Evolutionary conservation across 2,888 invertebrate genomes (phyloP).

Genomic region (Plemyria rubiginata): DNA sequence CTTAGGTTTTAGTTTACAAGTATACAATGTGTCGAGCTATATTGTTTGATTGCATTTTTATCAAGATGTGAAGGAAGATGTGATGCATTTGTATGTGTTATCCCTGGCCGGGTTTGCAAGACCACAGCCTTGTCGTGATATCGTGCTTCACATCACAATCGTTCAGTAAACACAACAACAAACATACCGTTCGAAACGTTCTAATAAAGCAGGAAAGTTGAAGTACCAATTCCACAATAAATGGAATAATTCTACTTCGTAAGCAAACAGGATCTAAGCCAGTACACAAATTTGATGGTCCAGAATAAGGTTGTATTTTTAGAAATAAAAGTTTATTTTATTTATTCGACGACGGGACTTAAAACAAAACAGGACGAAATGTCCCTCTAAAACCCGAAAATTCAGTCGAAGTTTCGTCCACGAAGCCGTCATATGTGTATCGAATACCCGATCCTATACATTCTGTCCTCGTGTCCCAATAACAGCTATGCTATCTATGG

Average conservation of each 20-base stretch:
- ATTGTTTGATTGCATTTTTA: constrained; percentile 13
- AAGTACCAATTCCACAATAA: too few species aligned
- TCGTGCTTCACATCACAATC: constrained; percentile 29
- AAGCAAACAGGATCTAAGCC: too few species aligned
- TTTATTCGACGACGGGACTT: too few species aligned
- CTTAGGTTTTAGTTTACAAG: too few species aligned
- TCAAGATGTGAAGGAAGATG: constrained; percentile 25
- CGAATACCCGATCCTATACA: background rate
- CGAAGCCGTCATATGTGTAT: background rate
- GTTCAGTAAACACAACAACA: background rate
- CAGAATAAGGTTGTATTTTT: too few species aligned
- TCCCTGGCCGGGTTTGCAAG: constrained; percentile 52
- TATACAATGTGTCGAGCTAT: constrained; percentile 9
- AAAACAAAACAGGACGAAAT: too few species aligned
- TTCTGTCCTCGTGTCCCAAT: background rate
- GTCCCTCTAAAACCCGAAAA: too few species aligned
- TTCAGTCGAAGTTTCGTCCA: background rate
- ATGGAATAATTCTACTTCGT: too few species aligned
- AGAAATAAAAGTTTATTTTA: too few species aligned
- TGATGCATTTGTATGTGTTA: constrained; percentile 32
- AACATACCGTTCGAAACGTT: too few species aligned
- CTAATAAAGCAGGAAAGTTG: too few species aligned
- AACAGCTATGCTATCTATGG: constrained; percentile 4
- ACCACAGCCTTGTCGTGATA: constrained; percentile 47
- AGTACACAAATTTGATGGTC: too few species aligned